A percentile compares a stretch with the other conserved stretches of the same genome.
Conservation (phyloP, 2,888 invertebrate genomes). For the Diplolepis rosae region DNA sequence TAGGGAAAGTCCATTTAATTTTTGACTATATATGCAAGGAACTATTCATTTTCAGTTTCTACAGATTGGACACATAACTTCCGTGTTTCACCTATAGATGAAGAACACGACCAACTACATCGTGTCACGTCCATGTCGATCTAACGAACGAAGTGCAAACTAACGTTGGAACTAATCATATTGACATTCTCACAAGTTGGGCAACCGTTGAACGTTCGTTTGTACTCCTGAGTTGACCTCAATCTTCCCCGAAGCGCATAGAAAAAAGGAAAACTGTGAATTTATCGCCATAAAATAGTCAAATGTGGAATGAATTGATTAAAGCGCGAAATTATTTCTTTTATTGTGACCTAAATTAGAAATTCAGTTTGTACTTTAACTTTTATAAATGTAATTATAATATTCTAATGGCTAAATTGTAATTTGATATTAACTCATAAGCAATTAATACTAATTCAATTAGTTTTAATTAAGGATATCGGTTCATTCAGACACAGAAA, state of each 20-base stretch:
- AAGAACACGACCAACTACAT: not conserved
- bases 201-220: conserved; percentile 3
- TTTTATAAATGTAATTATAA: no score
- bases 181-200: conserved; percentile 11
- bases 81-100: not conserved
- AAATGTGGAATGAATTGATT: not conserved
- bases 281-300: not conserved
- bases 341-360: not conserved
- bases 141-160: conserved; percentile 1
- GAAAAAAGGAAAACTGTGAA: not conserved
- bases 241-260: not conserved
- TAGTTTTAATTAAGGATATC: no score
- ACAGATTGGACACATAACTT: conserved; percentile 13
- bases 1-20: not conserved
- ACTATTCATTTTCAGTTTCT: conserved; percentile 8
- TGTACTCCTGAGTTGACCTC: not conserved
- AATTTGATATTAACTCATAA: no score
- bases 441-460: no score
- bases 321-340: not conserved
- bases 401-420: no score
- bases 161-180: conserved; percentile 4
- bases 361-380: not conserved
- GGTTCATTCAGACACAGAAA: no score
- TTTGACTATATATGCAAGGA: not conserved
- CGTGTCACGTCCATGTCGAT: conserved; percentile 7